A percentile compares a stretch with the other conserved stretches of the same genome.
Conservation (phyloP, 2,888 invertebrate species). For the Standfussiana lucernea region DNA sequence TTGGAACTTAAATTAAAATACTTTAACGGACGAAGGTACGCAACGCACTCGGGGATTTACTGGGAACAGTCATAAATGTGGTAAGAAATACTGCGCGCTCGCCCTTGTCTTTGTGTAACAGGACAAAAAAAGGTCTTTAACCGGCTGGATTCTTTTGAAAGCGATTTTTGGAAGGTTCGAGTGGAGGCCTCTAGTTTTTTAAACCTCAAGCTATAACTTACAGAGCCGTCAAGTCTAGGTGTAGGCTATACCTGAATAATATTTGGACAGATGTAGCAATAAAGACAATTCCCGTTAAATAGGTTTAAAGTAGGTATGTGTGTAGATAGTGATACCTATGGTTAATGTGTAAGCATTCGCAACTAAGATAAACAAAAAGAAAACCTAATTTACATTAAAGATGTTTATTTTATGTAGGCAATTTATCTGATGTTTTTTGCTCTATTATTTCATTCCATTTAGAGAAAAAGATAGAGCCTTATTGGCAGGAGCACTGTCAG, state of each 20-base stretch:
- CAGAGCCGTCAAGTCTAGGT: background rate
- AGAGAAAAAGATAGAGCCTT: constrained; percentile 42
- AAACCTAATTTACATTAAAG: constrained; percentile 47
- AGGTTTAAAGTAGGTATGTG: background rate
- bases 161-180: background rate
- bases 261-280: constrained; percentile 12
- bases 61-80: constrained; percentile 6
- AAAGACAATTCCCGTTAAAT: background rate
- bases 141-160: constrained; percentile 8
- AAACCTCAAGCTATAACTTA: background rate
- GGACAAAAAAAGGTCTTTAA: constrained; percentile 7
- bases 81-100: background rate
- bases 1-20: constrained; percentile 27
- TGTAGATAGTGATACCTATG: background rate
- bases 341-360: constrained; percentile 14
- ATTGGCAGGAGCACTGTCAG: constrained; percentile 13
- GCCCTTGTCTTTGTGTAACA: constrained; percentile 32
- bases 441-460: constrained; percentile 40
- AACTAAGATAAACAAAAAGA: constrained; percentile 29
- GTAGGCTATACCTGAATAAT: background rate
- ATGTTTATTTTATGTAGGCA: constrained; percentile 29
- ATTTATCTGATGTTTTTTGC: constrained; percentile 38
- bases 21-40: background rate
- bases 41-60: constrained; percentile 9
- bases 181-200: background rate